These are phyloP conservation scores for Hiodon alosoides DNA, from an alignment of 2,113 vertebrate species.

Conservation along the genomic window DNA sequence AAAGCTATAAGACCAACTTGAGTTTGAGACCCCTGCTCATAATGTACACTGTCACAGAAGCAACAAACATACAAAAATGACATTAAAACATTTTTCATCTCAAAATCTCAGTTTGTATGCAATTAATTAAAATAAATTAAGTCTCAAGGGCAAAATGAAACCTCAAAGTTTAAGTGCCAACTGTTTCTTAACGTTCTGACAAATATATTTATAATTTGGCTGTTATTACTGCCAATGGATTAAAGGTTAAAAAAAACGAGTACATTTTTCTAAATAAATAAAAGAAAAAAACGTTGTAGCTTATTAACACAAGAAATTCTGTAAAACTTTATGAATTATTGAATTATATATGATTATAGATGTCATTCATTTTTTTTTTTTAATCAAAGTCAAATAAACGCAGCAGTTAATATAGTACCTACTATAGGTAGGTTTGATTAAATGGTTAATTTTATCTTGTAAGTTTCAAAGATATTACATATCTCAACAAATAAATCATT, in stretches of 20 bases:
- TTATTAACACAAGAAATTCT: too few species aligned
- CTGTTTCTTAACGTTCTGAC: too few species aligned
- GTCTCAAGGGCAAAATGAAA: neutral
- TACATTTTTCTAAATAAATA: too few species aligned
- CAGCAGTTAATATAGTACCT: conserved; percentile 17
- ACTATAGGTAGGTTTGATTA: conserved; percentile 29
- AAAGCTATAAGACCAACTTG: conserved; percentile 1
- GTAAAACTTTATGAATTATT: too few species aligned
- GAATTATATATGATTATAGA: too few species aligned
- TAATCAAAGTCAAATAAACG: too few species aligned
- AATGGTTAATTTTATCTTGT: conserved; percentile 17
- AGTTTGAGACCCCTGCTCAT: conserved; percentile 46
- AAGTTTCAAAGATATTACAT: conserved; percentile 3
- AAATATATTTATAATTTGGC: too few species aligned
- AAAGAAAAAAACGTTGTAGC: too few species aligned
- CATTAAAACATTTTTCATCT: conserved; percentile 84
- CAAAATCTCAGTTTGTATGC: conserved; percentile 56
- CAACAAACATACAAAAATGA: conserved; percentile 97
- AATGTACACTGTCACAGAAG: conserved; percentile 90
- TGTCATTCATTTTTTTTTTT: too few species aligned
- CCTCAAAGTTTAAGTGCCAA: neutral
- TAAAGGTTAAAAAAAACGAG: too few species aligned
- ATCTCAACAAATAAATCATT: conserved; percentile 4
- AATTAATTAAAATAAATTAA: conserved; percentile 7
- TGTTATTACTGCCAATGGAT: too few species aligned